A percentile compares a stretch with the other conserved stretches of the same genome.
These are phyloP conservation scores for Laupala kohalensis DNA, from an alignment of 1,140 invertebrate genomes.

Conservation along the genomic window DNA sequence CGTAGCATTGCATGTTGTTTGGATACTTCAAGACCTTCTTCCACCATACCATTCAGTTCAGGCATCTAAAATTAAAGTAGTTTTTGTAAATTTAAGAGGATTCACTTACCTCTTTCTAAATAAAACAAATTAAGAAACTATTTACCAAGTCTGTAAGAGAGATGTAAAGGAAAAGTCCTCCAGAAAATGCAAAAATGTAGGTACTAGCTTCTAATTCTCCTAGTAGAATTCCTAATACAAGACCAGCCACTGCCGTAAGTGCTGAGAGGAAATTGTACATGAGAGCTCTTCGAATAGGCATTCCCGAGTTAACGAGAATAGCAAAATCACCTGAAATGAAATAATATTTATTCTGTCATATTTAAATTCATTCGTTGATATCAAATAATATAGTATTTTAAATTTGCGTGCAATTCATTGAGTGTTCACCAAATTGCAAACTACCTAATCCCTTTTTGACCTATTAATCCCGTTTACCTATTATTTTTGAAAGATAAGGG, in stretches of 20 bases:
- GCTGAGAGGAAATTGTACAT: conserved; percentile 83
- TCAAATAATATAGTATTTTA: no score
- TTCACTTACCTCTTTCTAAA: background rate
- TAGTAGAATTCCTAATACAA: conserved; percentile 65
- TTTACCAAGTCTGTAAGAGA: conserved; percentile 87
- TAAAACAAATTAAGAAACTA: conserved; percentile 4
- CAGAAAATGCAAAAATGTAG: conserved; percentile 82
- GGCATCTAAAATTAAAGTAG: background rate
- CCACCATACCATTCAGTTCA: conserved; percentile 2
- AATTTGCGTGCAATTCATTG: no score
- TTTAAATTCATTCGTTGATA: no score
- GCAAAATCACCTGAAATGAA: conserved; percentile 65
- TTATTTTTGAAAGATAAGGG: no score
- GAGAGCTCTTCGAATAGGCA: conserved; percentile 68
- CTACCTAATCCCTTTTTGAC: no score
- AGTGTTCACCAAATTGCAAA: no score
- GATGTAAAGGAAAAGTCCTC: conserved; percentile 89
- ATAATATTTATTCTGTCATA: background rate
- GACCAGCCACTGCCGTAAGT: conserved; percentile 71
- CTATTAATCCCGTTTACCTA: no score
- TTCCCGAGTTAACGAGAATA: conserved; percentile 84
- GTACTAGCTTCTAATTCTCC: conserved; percentile 61
- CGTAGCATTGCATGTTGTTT: background rate
- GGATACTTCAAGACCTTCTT: background rate
- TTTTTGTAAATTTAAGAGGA: background rate